Evolutionary conservation across 2,888 invertebrate species (phyloP).

Genomic region (Eupsilia transversa): DNA sequence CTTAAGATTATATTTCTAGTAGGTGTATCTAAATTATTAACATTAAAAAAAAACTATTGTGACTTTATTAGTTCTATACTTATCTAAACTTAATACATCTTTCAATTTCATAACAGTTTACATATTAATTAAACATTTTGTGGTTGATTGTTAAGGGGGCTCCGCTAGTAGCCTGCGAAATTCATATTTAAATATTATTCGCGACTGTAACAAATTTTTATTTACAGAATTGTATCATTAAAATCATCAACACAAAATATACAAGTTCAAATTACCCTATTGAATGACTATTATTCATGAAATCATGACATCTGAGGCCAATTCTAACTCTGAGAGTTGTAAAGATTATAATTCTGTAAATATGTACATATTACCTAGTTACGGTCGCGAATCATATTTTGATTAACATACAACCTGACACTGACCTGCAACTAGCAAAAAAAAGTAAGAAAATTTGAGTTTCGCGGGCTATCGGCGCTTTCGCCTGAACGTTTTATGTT

Average conservation of each 20-base stretch:
- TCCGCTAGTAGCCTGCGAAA: not conserved
- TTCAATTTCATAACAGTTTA: conserved; percentile 23
- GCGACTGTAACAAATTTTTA: not conserved
- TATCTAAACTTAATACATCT: not conserved
- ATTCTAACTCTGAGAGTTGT: not conserved
- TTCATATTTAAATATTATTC: not conserved
- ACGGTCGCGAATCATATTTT: not conserved
- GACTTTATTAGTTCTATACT: not conserved
- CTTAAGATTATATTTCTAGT: not conserved
- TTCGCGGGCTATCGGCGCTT: too few species aligned
- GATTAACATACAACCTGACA: not conserved
- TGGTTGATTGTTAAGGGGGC: conserved; percentile 26
- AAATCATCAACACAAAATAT: not conserved
- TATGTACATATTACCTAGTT: not conserved
- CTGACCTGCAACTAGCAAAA: too few species aligned
- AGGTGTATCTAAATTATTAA: conserved; percentile 1
- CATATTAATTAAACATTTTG: conserved; percentile 45
- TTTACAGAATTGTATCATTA: too few species aligned
- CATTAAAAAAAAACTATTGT: not conserved
- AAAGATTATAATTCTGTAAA: not conserved
- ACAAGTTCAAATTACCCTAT: not conserved
- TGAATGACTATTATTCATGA: not conserved
- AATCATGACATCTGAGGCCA: not conserved
- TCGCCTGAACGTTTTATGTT: conserved; percentile 1
- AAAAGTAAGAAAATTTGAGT: not conserved